These are phyloP conservation scores for Microctonus brassicae DNA, from an alignment of 2,888 invertebrate genomes.

Conservation along the genomic window DNA sequence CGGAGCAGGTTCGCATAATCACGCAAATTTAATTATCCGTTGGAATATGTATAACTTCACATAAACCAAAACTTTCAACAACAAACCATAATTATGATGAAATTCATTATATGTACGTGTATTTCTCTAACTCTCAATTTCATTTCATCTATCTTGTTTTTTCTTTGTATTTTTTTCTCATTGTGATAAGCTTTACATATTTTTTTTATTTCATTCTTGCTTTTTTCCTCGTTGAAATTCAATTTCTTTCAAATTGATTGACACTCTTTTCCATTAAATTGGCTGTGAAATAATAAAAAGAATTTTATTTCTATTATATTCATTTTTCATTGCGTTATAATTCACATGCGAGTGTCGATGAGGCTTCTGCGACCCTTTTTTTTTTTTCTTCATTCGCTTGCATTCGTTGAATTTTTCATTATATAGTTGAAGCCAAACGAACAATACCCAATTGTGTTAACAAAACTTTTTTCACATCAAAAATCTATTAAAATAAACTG, in stretches of 20 bases:
- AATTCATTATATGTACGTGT: too few species aligned
- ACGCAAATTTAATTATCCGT: neutral
- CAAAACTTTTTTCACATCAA: too few species aligned
- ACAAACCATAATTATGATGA: constrained; percentile 16
- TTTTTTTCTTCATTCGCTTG: too few species aligned
- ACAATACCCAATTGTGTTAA: too few species aligned
- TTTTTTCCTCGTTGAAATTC: too few species aligned
- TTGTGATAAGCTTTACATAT: too few species aligned
- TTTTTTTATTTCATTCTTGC: too few species aligned
- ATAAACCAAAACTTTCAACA: constrained; percentile 25
- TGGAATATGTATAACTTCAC: constrained; percentile 18
- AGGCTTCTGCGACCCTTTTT: neutral
- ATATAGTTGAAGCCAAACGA: neutral
- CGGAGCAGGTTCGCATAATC: neutral
- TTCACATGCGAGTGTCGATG: neutral
- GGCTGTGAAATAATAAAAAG: neutral
- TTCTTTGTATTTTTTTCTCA: too few species aligned
- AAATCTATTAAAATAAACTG: too few species aligned
- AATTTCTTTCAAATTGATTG: neutral
- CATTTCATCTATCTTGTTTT: neutral
- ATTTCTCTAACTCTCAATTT: too few species aligned
- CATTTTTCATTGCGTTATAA: neutral
- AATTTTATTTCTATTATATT: neutral
- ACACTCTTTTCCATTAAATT: neutral
- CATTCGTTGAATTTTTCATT: neutral